Conservation (phyloP, 1,140 invertebrate genomes). For the Hylyphantes graminicola region DNA sequence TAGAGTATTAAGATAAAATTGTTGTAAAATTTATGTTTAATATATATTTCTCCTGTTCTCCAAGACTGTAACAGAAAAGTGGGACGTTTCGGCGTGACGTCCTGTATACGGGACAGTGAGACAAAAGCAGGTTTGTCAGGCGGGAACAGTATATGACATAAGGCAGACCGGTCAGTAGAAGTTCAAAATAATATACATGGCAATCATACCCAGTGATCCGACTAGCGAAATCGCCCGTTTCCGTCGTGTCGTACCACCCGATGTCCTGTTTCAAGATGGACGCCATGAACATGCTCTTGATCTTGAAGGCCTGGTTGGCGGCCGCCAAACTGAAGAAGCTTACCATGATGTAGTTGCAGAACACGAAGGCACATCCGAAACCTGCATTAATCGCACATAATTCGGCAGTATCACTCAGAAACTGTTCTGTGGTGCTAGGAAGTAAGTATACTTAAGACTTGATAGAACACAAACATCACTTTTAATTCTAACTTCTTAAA, state of each 20-base stretch:
- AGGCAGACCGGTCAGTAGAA: too few relatives aligned
- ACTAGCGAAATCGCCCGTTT: slow-evolving; percentile 83
- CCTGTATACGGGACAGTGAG: too few relatives aligned
- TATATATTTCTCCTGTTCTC: too few relatives aligned
- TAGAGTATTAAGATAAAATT: too few relatives aligned
- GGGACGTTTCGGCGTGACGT: too few relatives aligned
- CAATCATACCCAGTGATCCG: slow-evolving; percentile 80
- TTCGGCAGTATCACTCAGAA: neutral
- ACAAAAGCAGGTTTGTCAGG: too few relatives aligned
- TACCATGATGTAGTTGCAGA: slow-evolving; percentile 74
- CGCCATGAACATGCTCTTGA: slow-evolving; percentile 66
- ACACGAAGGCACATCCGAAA: slow-evolving; percentile 73
- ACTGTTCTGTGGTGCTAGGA: slow-evolving; percentile 31
- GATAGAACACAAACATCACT: too few relatives aligned
- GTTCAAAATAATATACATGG: too few relatives aligned
- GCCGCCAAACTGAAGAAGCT: slow-evolving; percentile 76
- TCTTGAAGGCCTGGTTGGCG: slow-evolving; percentile 72
- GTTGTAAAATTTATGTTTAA: too few relatives aligned
- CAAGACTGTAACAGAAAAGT: too few relatives aligned
- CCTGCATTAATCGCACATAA: slow-evolving; percentile 72
- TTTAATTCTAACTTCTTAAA: too few relatives aligned
- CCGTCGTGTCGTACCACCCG: slow-evolving; percentile 83
- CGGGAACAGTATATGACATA: too few relatives aligned
- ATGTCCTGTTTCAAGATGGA: slow-evolving; percentile 78
- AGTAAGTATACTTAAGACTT: neutral